Percentiles rank a stretch among this genome's conserved stretches.
Conservation (phyloP, 2,888 invertebrate genomes). For the Stratiomys singularior region DNA sequence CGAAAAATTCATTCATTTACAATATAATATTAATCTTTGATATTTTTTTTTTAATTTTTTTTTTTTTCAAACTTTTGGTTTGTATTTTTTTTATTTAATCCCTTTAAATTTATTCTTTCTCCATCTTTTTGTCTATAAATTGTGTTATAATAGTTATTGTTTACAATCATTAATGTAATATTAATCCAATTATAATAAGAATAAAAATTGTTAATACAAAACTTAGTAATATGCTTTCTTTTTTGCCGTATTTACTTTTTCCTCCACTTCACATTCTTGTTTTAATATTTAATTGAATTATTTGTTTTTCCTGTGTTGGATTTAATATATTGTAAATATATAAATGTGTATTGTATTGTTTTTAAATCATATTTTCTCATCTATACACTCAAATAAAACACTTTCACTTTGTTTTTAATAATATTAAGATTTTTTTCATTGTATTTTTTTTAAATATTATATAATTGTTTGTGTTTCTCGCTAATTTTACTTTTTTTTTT, state of each 20-base stretch:
- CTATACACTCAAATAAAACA: not conserved
- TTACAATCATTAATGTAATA: constrained; percentile 28
- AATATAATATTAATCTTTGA: constrained; percentile 30
- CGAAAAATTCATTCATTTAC: constrained; percentile 41
- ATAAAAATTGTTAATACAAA: constrained; percentile 47
- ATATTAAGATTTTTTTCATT: not conserved
- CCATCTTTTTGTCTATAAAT: constrained; percentile 32
- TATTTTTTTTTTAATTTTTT: constrained; percentile 23
- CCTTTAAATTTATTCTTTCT: constrained; percentile 24
- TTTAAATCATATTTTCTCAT: not conserved
- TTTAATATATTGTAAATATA: constrained; percentile 19
- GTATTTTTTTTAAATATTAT: not conserved
- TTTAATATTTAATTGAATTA: not conserved
- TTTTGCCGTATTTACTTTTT: constrained; percentile 4
- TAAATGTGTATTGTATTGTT: constrained; percentile 4
- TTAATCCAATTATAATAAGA: constrained; percentile 37
- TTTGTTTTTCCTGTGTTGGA: not conserved
- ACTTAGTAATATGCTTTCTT: constrained; percentile 20
- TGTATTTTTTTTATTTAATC: not conserved
- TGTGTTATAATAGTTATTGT: constrained; percentile 26
- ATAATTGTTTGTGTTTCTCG: not conserved
- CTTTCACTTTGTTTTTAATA: not conserved
- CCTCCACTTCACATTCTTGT: not conserved
- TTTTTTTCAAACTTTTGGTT: not conserved
- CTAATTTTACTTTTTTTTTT: not conserved